These are phyloP conservation scores for Phorcus lineatus DNA, from an alignment of 2,888 invertebrate genomes.

Conservation along the genomic window DNA sequence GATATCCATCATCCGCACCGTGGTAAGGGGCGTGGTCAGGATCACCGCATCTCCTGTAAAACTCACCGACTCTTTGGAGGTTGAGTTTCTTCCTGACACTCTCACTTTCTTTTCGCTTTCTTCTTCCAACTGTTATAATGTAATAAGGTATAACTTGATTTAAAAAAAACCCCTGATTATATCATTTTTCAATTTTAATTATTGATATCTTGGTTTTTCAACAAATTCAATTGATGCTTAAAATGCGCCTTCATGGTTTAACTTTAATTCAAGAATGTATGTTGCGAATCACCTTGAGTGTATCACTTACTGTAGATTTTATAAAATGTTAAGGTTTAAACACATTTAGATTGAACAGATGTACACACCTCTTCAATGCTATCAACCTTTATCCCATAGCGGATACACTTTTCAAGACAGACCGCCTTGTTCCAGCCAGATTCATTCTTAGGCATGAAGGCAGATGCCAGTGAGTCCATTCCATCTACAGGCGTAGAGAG, in stretches of 20 bases:
- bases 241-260: too few species aligned
- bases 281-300: too few species aligned
- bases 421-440: not conserved
- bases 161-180: too few species aligned
- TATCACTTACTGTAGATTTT: too few species aligned
- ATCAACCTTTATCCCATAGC: not conserved
- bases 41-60: slow-evolving; percentile 40
- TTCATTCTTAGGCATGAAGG: not conserved
- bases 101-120: not conserved
- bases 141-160: too few species aligned
- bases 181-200: too few species aligned
- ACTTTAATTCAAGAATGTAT: too few species aligned
- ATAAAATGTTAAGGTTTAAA: too few species aligned
- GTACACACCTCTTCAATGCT: not conserved
- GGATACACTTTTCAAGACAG: not conserved
- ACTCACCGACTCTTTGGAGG: slow-evolving; percentile 9
- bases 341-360: too few species aligned
- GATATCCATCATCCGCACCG: slow-evolving; percentile 40
- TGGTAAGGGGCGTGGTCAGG: slow-evolving; percentile 36
- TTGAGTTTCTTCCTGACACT: slow-evolving; percentile 28
- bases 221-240: too few species aligned
- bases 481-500: not conserved
- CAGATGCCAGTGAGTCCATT: not conserved
- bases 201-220: too few species aligned
- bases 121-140: too few species aligned